These are phyloP conservation scores for Australoheros facetus DNA, from an alignment of 2,797 vertebrate genomes.

Conservation along the genomic window DNA sequence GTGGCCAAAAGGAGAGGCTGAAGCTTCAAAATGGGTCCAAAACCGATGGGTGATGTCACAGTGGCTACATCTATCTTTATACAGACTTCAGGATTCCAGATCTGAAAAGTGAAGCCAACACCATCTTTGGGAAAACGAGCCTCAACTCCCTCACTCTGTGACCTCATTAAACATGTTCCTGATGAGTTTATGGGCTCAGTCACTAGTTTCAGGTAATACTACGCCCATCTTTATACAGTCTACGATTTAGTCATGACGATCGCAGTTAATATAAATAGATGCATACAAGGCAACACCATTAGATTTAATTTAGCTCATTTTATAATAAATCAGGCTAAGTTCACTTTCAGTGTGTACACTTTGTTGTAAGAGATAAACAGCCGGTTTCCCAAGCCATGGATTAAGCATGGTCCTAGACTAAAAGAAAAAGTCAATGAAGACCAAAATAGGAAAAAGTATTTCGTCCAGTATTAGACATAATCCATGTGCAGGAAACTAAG, in stretches of 20 bases:
- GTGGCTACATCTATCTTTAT: no score
- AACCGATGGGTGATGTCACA: no score
- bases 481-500: not conserved
- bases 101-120: no score
- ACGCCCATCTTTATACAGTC: not conserved
- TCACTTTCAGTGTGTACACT: not conserved
- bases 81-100: no score
- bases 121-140: no score
- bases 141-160: no score
- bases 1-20: no score
- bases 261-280: not conserved
- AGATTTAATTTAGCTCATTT: not conserved
- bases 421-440: not conserved
- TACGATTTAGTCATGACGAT: not conserved
- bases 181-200: not conserved
- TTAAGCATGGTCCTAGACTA: not conserved
- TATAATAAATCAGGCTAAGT: not conserved
- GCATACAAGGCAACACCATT: not conserved
- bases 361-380: not conserved
- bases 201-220: not conserved
- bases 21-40: no score
- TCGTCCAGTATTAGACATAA: not conserved
- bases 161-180: not conserved
- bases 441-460: not conserved
- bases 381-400: not conserved